Evolutionary conservation across 2,888 invertebrate genomes (phyloP).

Genomic region (Physocephala rufipes): DNA sequence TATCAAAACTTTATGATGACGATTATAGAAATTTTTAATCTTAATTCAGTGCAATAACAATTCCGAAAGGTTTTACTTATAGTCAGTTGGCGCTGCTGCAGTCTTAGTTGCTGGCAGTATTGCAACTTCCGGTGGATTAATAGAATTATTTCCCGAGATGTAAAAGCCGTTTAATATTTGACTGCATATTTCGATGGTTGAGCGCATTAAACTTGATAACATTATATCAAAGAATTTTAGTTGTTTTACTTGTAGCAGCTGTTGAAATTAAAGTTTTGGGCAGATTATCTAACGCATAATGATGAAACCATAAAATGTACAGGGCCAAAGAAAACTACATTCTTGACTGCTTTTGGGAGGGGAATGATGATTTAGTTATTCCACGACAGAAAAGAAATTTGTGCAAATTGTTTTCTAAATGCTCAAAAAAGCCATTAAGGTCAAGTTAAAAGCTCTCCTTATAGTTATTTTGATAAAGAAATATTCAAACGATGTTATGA

Average conservation of each 20-base stretch:
- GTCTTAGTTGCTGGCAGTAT: conserved; percentile 18
- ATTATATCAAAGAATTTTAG: background rate
- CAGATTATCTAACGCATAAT: conserved; percentile 52
- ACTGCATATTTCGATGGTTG: conserved; percentile 17
- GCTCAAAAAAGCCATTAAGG: no score
- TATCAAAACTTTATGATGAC: background rate
- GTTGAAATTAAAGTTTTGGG: conserved; percentile 60
- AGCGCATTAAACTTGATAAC: conserved; percentile 28
- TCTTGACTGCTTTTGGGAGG: no score
- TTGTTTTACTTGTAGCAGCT: no score
- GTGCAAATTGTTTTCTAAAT: no score
- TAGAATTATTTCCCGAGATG: no score
- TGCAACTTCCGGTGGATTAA: background rate
- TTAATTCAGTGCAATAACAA: background rate
- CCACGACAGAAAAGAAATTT: no score
- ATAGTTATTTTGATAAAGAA: no score
- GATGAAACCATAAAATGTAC: background rate
- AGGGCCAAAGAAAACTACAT: no score
- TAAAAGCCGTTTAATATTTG: conserved; percentile 18
- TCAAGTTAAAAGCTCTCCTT: no score
- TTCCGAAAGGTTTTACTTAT: conserved; percentile 2
- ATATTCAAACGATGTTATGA: conserved; percentile 21
- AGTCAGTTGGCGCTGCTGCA: background rate
- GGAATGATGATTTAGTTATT: no score
- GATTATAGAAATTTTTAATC: background rate